Percentiles rank a stretch among this genome's conserved stretches.
These are phyloP conservation scores for Drosophila cracens DNA, from an alignment of 2,888 invertebrate genomes.

Conservation along the genomic window DNA sequence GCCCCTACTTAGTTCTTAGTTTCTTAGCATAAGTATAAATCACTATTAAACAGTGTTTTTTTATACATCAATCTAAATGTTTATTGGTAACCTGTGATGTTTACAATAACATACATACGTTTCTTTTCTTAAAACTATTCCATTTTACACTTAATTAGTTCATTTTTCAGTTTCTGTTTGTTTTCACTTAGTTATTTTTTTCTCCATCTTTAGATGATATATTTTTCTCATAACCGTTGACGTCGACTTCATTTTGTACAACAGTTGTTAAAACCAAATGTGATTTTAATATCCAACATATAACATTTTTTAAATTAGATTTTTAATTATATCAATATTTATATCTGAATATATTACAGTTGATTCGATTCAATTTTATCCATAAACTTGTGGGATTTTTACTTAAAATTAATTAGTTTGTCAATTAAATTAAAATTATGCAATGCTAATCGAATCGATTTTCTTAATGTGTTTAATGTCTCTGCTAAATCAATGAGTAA, in stretches of 20 bases:
- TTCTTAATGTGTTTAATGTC: slow-evolving; percentile 26
- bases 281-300: slow-evolving; percentile 15
- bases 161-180: not conserved
- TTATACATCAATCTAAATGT: not conserved
- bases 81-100: not conserved
- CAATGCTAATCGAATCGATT: not conserved
- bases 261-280: slow-evolving; percentile 12
- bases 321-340: slow-evolving; percentile 11
- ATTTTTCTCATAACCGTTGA: not conserved
- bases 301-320: slow-evolving; percentile 22
- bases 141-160: not conserved
- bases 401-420: slow-evolving; percentile 13
- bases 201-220: not conserved
- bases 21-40: slow-evolving; percentile 25
- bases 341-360: slow-evolving; percentile 11
- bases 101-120: not conserved
- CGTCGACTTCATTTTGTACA: slow-evolving; percentile 4
- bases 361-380: slow-evolving; percentile 4
- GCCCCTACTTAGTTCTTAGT: slow-evolving; percentile 37
- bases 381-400: not conserved
- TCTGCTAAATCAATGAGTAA: slow-evolving; percentile 18
- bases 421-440: slow-evolving; percentile 1
- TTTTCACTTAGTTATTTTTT: not conserved
- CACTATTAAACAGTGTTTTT: not conserved
- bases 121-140: not conserved